Evolutionary conservation across 2,888 invertebrate species (phyloP), one percentile per base, ranked within the genome.

Genomic region (Protophormia terraenovae): DNA sequence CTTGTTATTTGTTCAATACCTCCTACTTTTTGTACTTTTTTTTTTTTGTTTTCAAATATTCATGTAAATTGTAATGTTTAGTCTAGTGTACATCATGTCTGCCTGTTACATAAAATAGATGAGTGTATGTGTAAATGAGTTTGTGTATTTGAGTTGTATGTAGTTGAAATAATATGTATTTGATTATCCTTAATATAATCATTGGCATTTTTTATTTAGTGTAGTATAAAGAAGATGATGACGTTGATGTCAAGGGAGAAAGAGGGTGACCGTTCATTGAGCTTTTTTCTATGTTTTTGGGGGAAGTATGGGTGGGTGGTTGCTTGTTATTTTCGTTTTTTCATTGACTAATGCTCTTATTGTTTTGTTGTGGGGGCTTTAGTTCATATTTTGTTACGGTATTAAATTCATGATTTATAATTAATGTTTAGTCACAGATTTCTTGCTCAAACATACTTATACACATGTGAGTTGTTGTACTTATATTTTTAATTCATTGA

Each of bases 131-230:
- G 27, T 71, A 53, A 64, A 24, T 41, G 19, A 24, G 32, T 32
- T 19, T 16, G 22, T n/a, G n/a, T n/a, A n/a, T 73, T 64, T 41
- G 16, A n/a, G 19, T 47, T 76, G 24, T 8, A 41, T 67, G 35
- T 67, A 38, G 72, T 27, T 60, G 22, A 78, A 55, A 73, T 78
- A 82, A 82, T 85, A 55, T 73, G 64, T 73, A 62, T 85, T 81
- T 84, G 77, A 84, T 84, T 84, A 72, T 78, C 66, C 72, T 64
- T 66, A 81, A 80, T 81, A 41, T 38, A 72, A 80, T 72, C 71
- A 72, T 76, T 76, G 75, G 8, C 24, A 47, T 45, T 64, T n/a
- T n/a, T 66, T 55, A 16, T 27, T 60, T 55, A 67, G 41, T 55
- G 16, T 55, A 12, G 5, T 29, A 38, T 4, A 14, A 64, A 41